These are phyloP conservation scores for Amitus sp. DNA, from an alignment of 2,888 invertebrate genomes.

Conservation along the genomic window DNA sequence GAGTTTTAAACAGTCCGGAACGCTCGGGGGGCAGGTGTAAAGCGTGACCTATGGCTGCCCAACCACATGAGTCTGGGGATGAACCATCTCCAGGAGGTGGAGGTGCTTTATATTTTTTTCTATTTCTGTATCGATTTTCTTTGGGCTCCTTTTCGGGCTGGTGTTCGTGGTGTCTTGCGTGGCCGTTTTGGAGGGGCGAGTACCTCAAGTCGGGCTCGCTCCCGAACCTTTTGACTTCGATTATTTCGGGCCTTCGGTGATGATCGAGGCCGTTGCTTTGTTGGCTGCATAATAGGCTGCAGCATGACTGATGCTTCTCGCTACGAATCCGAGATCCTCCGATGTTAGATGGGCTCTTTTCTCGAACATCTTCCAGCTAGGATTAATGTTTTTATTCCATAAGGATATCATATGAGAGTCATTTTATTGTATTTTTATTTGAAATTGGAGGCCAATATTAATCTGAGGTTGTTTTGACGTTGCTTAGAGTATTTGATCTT, in stretches of 20 bases:
- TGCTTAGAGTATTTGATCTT: too few relatives aligned
- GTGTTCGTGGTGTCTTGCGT: slow-evolving; percentile 17
- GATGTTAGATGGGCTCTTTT: slow-evolving; percentile 51
- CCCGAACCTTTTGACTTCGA: slow-evolving; percentile 72
- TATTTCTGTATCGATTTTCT: slow-evolving; percentile 68
- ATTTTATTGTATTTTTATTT: too few relatives aligned
- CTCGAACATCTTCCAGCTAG: slow-evolving; percentile 51
- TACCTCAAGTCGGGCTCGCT: slow-evolving; percentile 78
- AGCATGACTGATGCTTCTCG: slow-evolving; percentile 17
- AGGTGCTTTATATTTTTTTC: slow-evolving; percentile 83
- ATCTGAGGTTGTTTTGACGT: too few relatives aligned
- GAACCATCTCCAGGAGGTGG: slow-evolving; percentile 72
- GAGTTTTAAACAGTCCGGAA: slow-evolving; percentile 78
- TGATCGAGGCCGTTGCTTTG: slow-evolving; percentile 39
- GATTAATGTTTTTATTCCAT: slow-evolving; percentile 15
- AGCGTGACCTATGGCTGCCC: slow-evolving; percentile 63
- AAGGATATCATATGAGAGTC: too few relatives aligned
- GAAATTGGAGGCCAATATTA: too few relatives aligned
- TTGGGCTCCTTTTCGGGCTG: slow-evolving; percentile 65
- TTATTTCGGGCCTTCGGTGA: slow-evolving; percentile 52
- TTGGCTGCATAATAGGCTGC: slow-evolving; percentile 40
- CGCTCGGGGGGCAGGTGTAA: slow-evolving; percentile 66
- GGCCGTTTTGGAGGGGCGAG: slow-evolving; percentile 28
- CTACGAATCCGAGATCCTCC: slow-evolving; percentile 23
- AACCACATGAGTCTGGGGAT: slow-evolving; percentile 70